These are phyloP conservation scores for Tupiocoris notatus DNA, from an alignment of 2,888 invertebrate genomes.

Conservation along the genomic window DNA sequence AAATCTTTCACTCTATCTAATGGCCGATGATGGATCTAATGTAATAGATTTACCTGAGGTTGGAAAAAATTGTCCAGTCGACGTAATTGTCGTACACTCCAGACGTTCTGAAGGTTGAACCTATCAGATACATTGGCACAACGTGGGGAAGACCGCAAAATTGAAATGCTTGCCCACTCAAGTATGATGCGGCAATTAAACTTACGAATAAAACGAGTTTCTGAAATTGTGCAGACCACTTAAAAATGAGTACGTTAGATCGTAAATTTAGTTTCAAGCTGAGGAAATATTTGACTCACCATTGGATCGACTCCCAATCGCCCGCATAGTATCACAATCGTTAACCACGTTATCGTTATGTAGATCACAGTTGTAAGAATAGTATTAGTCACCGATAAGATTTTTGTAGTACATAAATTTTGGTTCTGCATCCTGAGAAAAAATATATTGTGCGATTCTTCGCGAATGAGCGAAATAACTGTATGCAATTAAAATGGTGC, in stretches of 20 bases:
- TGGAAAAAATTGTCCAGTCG: slow-evolving; percentile 2
- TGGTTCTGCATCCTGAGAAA: too few relatives aligned
- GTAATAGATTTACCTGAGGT: slow-evolving; percentile 19
- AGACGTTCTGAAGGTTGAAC: slow-evolving; percentile 2
- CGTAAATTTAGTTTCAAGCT: not conserved
- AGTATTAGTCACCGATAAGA: too few relatives aligned
- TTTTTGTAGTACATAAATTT: too few relatives aligned
- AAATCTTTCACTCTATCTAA: too few relatives aligned
- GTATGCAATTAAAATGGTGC: too few relatives aligned
- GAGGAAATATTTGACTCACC: not conserved
- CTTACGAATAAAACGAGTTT: not conserved
- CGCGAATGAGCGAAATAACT: too few relatives aligned
- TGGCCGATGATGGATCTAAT: too few relatives aligned
- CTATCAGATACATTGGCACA: slow-evolving; percentile 17
- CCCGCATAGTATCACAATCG: not conserved
- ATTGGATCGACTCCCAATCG: not conserved
- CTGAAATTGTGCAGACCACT: not conserved
- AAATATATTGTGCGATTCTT: too few relatives aligned
- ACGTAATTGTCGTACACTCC: not conserved
- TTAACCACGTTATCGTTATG: not conserved
- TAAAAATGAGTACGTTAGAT: not conserved
- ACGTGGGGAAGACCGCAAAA: slow-evolving; percentile 12
- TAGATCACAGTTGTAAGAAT: not conserved
- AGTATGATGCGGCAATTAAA: not conserved
- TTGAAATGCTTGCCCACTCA: not conserved